phyloP scores from a whole-genome alignment of 1,140 invertebrate species.

The Drosophila rhopaloa region DNA sequence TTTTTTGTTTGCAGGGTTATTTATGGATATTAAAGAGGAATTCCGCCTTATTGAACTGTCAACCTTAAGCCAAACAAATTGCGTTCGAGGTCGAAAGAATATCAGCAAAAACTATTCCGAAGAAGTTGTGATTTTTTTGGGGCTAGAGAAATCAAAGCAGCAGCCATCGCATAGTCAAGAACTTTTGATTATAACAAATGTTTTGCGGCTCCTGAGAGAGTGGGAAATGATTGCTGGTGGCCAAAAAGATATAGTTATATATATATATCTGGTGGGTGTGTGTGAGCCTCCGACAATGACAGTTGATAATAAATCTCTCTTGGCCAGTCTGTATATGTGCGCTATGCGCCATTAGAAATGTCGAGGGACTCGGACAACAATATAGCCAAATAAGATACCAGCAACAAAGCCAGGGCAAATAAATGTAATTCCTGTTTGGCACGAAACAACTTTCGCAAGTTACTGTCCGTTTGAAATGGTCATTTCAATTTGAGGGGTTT shows the following conservation, averaged over 20 bases:
- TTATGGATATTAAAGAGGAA: constrained; percentile 77
- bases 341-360: constrained; percentile 60
- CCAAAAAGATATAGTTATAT: constrained; percentile 1
- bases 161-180: constrained; percentile 49
- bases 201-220: constrained; percentile 47
- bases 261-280: constrained; percentile 2
- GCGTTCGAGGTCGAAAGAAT: constrained; percentile 39
- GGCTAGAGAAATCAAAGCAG: constrained; percentile 63
- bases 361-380: constrained; percentile 64
- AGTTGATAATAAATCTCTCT: constrained; percentile 75
- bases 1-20: constrained; percentile 60
- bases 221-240: constrained; percentile 30
- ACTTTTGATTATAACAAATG: constrained; percentile 82
- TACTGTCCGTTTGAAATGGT: constrained; percentile 30
- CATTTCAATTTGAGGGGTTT: constrained; percentile 17
- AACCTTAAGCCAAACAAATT: constrained; percentile 82
- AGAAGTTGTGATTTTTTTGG: constrained; percentile 52
- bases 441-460: constrained; percentile 63
- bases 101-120: constrained; percentile 68
- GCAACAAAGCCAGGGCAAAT: constrained; percentile 23
- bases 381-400: constrained; percentile 49
- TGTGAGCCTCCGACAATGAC: constrained; percentile 48
- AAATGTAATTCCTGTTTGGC: constrained; percentile 74
- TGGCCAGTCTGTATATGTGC: constrained; percentile 52
- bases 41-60: constrained; percentile 76